A percentile compares a stretch with the other conserved stretches of the same genome.
phyloP scores from a whole-genome alignment of 2,113 vertebrate species.

The Amazona vittata region DNA sequence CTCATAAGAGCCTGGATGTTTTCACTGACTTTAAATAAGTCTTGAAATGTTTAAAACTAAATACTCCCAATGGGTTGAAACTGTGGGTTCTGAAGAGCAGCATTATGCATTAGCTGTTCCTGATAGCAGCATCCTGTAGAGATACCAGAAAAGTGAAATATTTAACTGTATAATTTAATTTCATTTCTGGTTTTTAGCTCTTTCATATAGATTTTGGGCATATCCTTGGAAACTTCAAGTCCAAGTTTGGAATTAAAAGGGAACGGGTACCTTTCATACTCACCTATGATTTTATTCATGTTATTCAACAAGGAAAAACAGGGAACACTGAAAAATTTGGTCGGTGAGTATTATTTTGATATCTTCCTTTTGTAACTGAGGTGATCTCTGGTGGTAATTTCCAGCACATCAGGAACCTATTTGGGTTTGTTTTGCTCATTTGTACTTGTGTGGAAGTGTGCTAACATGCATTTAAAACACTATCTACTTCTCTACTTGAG shows the following conservation, averaged over 20 bases:
- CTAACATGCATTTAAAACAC: not conserved
- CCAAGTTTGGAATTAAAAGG: slow-evolving; percentile 99
- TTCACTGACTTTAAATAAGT: not conserved
- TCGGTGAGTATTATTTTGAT: slow-evolving; percentile 78
- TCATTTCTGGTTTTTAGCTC: slow-evolving; percentile 76
- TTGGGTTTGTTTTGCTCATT: not conserved
- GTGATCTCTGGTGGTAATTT: not conserved
- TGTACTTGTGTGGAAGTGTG: not conserved
- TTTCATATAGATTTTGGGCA: slow-evolving; percentile 99
- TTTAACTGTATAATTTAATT: not conserved
- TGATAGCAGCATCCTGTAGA: not conserved
- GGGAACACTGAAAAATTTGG: slow-evolving; percentile 97
- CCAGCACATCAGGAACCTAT: not conserved
- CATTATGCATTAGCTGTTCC: not conserved
- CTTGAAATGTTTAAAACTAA: not conserved
- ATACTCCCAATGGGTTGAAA: not conserved
- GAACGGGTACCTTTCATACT: slow-evolving; percentile 98
- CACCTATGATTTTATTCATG: slow-evolving; percentile 98
- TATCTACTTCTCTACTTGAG: not conserved
- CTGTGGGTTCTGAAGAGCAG: not conserved
- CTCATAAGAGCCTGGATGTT: accelerated
- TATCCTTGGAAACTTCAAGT: slow-evolving; percentile 99
- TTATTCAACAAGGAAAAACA: slow-evolving; percentile 98
- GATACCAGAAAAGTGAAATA: not conserved
- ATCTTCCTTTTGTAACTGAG: not conserved